Evolutionary conservation across 2,797 vertebrate species (phyloP), one percentile per base, ranked within the genome.

Genomic region (Sarcoramphus papa): DNA sequence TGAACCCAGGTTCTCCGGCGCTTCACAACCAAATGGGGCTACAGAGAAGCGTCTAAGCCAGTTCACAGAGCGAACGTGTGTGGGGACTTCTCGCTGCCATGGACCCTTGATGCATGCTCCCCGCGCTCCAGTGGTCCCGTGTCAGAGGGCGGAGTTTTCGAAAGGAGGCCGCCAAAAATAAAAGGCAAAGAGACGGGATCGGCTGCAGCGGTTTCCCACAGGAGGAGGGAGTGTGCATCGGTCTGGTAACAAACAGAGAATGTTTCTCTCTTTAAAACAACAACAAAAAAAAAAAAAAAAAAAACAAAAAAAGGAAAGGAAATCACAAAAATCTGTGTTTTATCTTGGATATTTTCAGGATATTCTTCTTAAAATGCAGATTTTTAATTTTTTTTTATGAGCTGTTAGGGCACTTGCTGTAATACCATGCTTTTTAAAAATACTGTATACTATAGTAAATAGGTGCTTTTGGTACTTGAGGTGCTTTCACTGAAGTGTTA

Each of bases 31-130:
- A 98, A 98, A 98, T 97, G 98, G 98, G 98, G 98, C 98, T 96
- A 97, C 98, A 98, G 98, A 98, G 98, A 98, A 98, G 98, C 98
- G 79, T 98, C 98, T 98, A 98, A 98, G 98, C 98, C 98, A 98
- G 98, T 98, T 98, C 98, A 98, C 98, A 97, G 98, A 98, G 98
- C 96, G 98, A 98, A 98, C 98, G 98, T 98, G 98, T 98, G 98
- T 98, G 98, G 98, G 98, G 98, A 98, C 98, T 98, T 98, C 98
- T 98, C 98, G 98, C 98, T 98, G 98, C 98, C 98, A 98, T 40
- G 98, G 98, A 98, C 98, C 98, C 98, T 98, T 98, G 98, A 98
- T 98, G 98, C 98, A 98, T 98, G 98, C 98, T 98, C 98, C 98
- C 98, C 97, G 98, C 98, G 98, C 98, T 98, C 98, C 98, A 98